Percentiles rank a stretch among this genome's conserved stretches.
Evolutionary conservation across 2,888 invertebrate species (phyloP).

Genomic region (Doris montereyensis): DNA sequence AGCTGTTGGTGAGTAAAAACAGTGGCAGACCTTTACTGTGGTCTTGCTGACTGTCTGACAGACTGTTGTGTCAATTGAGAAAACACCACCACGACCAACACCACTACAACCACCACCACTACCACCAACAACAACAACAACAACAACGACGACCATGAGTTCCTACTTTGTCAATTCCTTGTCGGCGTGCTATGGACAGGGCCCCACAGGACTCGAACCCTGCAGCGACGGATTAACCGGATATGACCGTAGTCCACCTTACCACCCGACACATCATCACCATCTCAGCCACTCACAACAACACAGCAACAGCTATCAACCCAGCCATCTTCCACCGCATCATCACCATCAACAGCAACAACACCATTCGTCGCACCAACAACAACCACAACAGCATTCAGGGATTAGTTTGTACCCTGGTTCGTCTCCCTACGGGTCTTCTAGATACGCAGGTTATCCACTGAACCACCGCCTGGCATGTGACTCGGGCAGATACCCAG

Average conservation of each 20-base stretch:
- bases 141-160: conserved; percentile 53
- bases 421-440: too few relatives aligned
- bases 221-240: conserved; percentile 50
- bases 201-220: conserved; percentile 57
- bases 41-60: too few relatives aligned
- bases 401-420: too few relatives aligned
- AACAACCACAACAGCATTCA: too few relatives aligned
- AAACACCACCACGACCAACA: too few relatives aligned
- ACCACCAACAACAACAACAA: too few relatives aligned
- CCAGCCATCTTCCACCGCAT: neutral
- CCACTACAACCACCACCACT: too few relatives aligned
- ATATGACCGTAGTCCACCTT: conserved; percentile 24
- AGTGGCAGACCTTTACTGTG: too few relatives aligned
- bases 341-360: conserved; percentile 25
- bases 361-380: conserved; percentile 22
- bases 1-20: too few relatives aligned
- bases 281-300: conserved; percentile 24
- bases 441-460: neutral
- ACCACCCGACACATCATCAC: conserved; percentile 22
- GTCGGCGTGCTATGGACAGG: conserved; percentile 66
- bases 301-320: neutral
- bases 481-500: conserved; percentile 39
- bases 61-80: too few relatives aligned
- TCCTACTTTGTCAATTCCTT: conserved; percentile 69
- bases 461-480: conserved; percentile 9